A percentile compares a stretch with the other conserved stretches of the same genome.
Conservation (phyloP, 2,888 invertebrate genomes). For the Sphaeridia pumilis region DNA sequence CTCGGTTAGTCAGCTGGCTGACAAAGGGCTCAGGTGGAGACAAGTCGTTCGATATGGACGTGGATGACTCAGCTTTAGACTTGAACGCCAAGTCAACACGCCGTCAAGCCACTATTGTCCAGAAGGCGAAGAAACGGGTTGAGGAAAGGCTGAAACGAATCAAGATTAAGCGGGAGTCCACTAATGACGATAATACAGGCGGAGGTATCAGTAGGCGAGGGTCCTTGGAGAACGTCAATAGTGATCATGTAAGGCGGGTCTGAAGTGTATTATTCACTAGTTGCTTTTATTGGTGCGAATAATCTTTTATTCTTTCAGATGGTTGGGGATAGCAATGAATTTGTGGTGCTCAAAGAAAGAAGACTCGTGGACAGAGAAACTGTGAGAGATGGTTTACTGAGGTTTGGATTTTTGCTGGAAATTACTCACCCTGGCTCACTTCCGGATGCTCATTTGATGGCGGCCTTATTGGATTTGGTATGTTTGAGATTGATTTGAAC, state of each 20-base stretch:
- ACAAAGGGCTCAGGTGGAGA: conserved; percentile 30
- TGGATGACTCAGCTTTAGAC: conserved; percentile 25
- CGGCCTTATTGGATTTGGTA: conserved; percentile 87
- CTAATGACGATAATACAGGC: conserved; percentile 38
- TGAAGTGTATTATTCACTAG: too few relatives aligned
- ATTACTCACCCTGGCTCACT: conserved; percentile 91
- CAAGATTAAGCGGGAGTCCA: conserved; percentile 36
- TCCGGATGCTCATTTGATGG: conserved; percentile 91
- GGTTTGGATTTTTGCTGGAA: conserved; percentile 85
- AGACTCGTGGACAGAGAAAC: conserved; percentile 65
- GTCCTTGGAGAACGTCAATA: conserved; percentile 34
- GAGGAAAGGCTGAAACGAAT: conserved; percentile 72
- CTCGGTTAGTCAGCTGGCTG: conserved; percentile 32
- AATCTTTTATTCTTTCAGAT: conserved; percentile 18
- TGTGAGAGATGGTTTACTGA: conserved; percentile 73
- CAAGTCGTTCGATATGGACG: conserved; percentile 33
- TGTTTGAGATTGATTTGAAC: too few relatives aligned
- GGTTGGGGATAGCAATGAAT: conserved; percentile 46
- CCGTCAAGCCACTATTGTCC: conserved; percentile 45
- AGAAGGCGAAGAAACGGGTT: conserved; percentile 73
- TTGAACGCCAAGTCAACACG: conserved; percentile 26
- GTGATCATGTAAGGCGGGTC: conserved; percentile 26
- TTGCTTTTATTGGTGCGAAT: not conserved
- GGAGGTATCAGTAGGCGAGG: conserved; percentile 38
- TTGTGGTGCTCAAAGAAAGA: conserved; percentile 75